Percentiles rank a stretch among this genome's conserved stretches.
phyloP scores from a whole-genome alignment of 2,888 invertebrate species.

The Pandemis cinnamomeana region DNA sequence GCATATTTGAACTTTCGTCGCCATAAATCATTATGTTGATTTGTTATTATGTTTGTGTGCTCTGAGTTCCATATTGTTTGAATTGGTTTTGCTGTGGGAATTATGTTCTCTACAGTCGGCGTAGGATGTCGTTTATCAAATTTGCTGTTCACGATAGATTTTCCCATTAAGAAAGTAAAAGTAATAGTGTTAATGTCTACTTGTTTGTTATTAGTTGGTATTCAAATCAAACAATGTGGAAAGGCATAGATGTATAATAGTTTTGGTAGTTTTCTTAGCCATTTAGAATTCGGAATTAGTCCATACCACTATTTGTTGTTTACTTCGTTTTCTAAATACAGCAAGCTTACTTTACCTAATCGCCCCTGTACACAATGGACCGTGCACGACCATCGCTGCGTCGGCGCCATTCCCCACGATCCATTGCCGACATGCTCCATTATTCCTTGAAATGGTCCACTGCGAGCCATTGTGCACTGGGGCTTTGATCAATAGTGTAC shows the following conservation, averaged over 20 bases:
- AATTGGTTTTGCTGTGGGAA: conserved; percentile 61
- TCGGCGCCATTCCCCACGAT: no score
- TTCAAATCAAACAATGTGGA: conserved; percentile 46
- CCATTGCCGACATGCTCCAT: no score
- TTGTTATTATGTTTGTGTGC: conserved; percentile 12
- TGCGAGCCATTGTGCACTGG: no score
- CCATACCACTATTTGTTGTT: not conserved
- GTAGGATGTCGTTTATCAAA: no score
- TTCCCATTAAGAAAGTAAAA: no score
- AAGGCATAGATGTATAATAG: not conserved
- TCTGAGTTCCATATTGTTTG: conserved; percentile 64
- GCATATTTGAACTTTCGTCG: conserved; percentile 10
- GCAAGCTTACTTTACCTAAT: not conserved
- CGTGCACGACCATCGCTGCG: no score
- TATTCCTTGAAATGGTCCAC: no score
- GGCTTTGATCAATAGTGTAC: no score
- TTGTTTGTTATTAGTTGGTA: no score
- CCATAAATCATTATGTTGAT: conserved; percentile 6
- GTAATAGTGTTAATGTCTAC: no score
- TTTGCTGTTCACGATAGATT: no score
- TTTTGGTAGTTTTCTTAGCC: not conserved
- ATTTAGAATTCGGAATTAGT: not conserved
- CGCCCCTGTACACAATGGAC: no score
- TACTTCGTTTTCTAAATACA: not conserved
- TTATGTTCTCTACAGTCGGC: conserved; percentile 41